Percentiles rank a stretch among this genome's conserved stretches.
These are phyloP conservation scores for Rhineura floridana DNA, from an alignment of 2,113 vertebrate genomes.

Conservation along the genomic window DNA sequence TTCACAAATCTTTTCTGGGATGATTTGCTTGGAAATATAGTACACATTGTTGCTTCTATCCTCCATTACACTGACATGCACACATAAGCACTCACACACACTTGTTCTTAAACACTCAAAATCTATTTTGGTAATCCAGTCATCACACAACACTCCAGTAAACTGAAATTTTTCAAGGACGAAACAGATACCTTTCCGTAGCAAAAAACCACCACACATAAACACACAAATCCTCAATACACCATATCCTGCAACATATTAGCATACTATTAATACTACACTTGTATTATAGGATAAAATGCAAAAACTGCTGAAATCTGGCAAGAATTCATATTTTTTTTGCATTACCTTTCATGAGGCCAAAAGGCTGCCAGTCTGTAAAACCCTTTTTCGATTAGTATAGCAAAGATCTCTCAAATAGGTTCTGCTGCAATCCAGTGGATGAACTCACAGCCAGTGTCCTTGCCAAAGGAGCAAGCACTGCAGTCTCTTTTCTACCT, in stretches of 20 bases:
- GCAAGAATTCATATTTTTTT: background rate
- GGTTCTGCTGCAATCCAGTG: conserved; percentile 18
- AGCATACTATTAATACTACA: background rate
- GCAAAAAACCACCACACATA: no score
- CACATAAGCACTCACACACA: background rate
- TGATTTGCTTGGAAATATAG: background rate
- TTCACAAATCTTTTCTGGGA: background rate
- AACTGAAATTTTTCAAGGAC: background rate
- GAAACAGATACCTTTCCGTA: no score
- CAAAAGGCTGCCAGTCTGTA: background rate
- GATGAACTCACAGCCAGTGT: background rate
- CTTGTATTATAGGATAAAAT: background rate
- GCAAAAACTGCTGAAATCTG: background rate
- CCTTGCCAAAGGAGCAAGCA: conserved; percentile 2
- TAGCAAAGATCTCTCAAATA: conserved; percentile 10
- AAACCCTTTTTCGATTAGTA: background rate
- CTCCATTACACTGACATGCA: background rate
- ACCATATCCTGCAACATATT: background rate
- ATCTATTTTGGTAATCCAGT: background rate
- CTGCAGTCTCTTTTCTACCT: background rate
- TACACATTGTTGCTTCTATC: background rate
- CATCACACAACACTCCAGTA: background rate
- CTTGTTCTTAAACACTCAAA: background rate
- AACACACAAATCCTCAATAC: no score
- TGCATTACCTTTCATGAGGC: background rate